Base-by-base conservation (phyloP, 2,113 vertebrate species). In the Leucoraja erinaceus region DNA sequence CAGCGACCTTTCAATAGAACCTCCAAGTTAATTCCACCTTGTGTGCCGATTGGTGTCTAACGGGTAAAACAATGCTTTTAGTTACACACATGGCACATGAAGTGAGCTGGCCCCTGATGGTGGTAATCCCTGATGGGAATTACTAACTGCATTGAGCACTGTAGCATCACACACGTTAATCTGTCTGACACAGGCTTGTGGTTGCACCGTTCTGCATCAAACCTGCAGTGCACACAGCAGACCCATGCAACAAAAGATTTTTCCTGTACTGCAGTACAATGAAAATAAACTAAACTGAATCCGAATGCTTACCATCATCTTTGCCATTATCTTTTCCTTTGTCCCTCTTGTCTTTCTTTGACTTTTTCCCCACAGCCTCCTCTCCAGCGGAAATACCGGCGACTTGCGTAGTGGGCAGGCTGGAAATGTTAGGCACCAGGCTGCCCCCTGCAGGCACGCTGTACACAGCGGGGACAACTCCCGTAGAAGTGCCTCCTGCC, bases 321-420 rank as follows among this genome's bases (percentile, higher is more conserved):
- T 96, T 97, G 95, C 96, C 97, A 76, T 97, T 98, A 94, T 98
- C 97, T 94, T 96, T 97, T 83, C 96, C 97, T 94, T 97, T 96
- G 93, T 98, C 97, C 93, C 96, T 96, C 93, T 97, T 96, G 93
- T 98, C 96, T 94, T 98, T 97, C 95, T 97, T 96, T 84, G 96
- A 94, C 94, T 97, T 97, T 94, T 97, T 98, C 22, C 95, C 94
- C 25, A 93, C 31, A 20, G 94, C 94, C 0, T 97, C 96, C 0
- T 97, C 96, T 10, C 94, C 93, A 0, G 94, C 93, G 14, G 95
- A 94, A 33, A 94, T 94, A 75, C 95, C 95, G 0, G 93, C 6
- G 86, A 93, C 94, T 94, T 93, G 94, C 93, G 96, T 93, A 93
- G 93, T 93, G 25, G 93, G 96, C 0, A 91, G 66, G 90, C 61